Base-by-base conservation (phyloP, 2,888 invertebrate species). In the Drosophila sordidula region DNA sequence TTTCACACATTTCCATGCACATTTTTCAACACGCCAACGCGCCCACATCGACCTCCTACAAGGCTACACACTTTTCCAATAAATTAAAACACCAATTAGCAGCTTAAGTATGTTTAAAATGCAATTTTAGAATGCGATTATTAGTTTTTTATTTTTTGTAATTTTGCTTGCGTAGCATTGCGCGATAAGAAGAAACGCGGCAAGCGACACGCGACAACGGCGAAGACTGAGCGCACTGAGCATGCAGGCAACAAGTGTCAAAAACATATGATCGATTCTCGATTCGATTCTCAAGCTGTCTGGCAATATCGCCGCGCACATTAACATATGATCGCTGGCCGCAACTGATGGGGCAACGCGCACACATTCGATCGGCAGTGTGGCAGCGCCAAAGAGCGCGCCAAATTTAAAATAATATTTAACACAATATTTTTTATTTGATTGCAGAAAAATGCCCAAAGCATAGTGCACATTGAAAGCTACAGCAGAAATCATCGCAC, bases 171-270 rank as follows among this genome's bases (percentile, higher is more conserved):
- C 83, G 83, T 63, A 70, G 77, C 51, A 47, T 5, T 49, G 52
- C 63, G 75, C 71, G 58, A 78, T 78, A 80, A 80, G 70, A 38
- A 66, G 64, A 70, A 49, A 25, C 63, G 78, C 75, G 70, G 57
- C 65, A 66, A 57, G 65, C 76, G 75, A 75, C 76, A 67, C 76
- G 70, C 67, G 66, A 72, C 75, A 64, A 68, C 75, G 65, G 54
- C 55, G 62, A 76, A 67, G 69, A 80, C 75, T 78, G 78, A 84
- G 26, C 68, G 41, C 26, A 49, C 55, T 55, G 58, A 63, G 44
- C 68, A 44, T 47, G 63, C 85, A 46, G 49, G 63, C 85, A 85
- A 80, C 83, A 80, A 85, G 75, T 83, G 86, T 76, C 78, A 78
- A 68, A 86, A 86, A 70, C 89, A 89, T 79, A 70, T 89, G 89